Base-by-base conservation (phyloP, 2,888 invertebrate species). In the Microctonus aethiopoides region DNA sequence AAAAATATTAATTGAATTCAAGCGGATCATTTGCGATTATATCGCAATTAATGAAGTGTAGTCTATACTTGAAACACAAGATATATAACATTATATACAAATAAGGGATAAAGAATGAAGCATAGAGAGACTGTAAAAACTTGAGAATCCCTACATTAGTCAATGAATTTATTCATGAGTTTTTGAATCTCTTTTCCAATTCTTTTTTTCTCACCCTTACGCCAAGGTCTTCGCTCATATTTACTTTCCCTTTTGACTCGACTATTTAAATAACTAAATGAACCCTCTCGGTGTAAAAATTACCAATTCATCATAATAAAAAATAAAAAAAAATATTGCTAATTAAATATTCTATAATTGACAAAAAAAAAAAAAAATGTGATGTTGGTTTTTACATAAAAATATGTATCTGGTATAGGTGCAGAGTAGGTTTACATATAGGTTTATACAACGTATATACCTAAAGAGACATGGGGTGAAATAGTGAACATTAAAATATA, bases 111-210 rank as follows among this genome's bases (percentile, higher is more conserved):
- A 52, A 10, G 52, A 63, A 63, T 63, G 39, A 63, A n/a, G n/a
- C n/a, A n/a, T n/a, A n/a, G n/a, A n/a, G n/a, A n/a, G n/a, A n/a
- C n/a, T n/a, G n/a, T n/a, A n/a, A n/a, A 46, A 46, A 63, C 63
- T 39, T 46, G 46, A 20, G 20, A 63, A 52, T 63, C 63, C 63
- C 63, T 6, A 20, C 51, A 63, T 34, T 63, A 63, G 63, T 32
- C 63, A 34, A 63, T 63, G 63, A 63, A 63, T 63, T 63, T 63
- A 63, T 63, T 63, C 63, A 63, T 63, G 22, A 63, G 52, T 63
- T 54, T 52, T 63, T n/a, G 22, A 22, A 1, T 29, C 46, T 13
- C 11, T 39, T 34, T 26, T 22, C 2, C 16, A 5, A 4, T 2
- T 52, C 10, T 22, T 3, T 7, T 9, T 26, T 20, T 16, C 16